These are phyloP conservation scores for Empis livida DNA, from an alignment of 2,888 invertebrate species.

Conservation along the genomic window DNA sequence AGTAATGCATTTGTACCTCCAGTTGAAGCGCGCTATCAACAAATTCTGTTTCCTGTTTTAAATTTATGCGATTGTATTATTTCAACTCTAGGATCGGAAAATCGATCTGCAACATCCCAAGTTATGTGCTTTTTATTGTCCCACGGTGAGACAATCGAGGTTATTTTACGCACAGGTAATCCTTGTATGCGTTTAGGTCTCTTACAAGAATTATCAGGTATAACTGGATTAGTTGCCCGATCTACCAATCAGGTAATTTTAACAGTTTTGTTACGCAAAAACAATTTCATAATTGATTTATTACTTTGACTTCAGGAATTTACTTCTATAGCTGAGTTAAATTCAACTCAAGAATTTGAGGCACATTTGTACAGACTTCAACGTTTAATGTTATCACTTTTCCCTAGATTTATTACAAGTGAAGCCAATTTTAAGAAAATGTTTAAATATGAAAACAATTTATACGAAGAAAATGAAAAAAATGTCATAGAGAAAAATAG, in stretches of 20 bases:
- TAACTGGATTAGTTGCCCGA: constrained; percentile 62
- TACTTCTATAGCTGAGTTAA: constrained; percentile 23
- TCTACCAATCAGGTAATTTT: constrained; percentile 43
- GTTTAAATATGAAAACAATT: constrained; percentile 21
- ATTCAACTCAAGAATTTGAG: constrained; percentile 38
- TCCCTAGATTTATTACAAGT: constrained; percentile 53
- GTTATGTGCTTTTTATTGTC: constrained; percentile 67
- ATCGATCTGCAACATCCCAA: constrained; percentile 69
- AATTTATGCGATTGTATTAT: constrained; percentile 69
- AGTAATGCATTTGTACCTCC: constrained; percentile 43
- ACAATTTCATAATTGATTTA: not conserved
- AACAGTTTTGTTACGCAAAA: constrained; percentile 1
- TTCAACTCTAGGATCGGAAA: constrained; percentile 69
- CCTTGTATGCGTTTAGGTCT: constrained; percentile 52
- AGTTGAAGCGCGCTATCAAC: constrained; percentile 59
- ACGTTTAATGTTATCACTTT: constrained; percentile 58
- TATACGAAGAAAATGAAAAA: constrained; percentile 16
- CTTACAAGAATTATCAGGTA: constrained; percentile 59
- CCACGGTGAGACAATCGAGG: constrained; percentile 69
- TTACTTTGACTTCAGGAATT: constrained; percentile 23
- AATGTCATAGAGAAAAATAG: constrained; percentile 20
- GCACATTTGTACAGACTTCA: constrained; percentile 55
- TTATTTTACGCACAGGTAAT: constrained; percentile 56
- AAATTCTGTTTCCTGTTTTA: constrained; percentile 69
- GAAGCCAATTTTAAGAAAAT: constrained; percentile 30